A percentile compares a stretch with the other conserved stretches of the same genome.
phyloP scores from a whole-genome alignment of 2,113 vertebrate genomes.

The Maylandia zebra region DNA sequence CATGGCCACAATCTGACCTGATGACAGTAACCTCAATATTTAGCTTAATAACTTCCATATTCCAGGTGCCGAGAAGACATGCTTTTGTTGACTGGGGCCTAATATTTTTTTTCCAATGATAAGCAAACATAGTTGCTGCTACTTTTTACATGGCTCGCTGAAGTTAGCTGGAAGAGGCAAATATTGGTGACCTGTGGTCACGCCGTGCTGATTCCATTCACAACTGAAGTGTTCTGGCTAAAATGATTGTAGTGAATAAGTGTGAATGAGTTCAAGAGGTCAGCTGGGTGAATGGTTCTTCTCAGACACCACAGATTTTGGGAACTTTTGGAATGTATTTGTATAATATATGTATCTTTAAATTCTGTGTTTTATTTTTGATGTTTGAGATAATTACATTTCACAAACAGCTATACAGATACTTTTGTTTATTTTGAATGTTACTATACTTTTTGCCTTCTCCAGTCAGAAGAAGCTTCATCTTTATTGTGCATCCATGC shows the following conservation, averaged over 20 bases:
- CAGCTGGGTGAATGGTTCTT: background rate
- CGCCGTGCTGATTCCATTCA: background rate
- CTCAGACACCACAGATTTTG: background rate
- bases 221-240: background rate
- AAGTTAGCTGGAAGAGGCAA: background rate
- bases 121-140: background rate
- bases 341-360: background rate
- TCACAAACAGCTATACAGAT: background rate
- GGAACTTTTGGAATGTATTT: background rate
- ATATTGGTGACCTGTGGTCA: background rate
- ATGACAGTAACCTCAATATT: background rate
- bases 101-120: background rate
- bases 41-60: background rate
- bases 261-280: background rate
- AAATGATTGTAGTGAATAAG: background rate
- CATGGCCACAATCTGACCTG: background rate
- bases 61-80: background rate
- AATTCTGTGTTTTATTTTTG: background rate
- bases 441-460: background rate
- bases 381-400: background rate
- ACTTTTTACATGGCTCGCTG: background rate
- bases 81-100: background rate
- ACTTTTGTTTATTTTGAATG: background rate
- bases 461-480: constrained; percentile 17
- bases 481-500: constrained; percentile 47